Conservation (phyloP, 2,888 invertebrate genomes). For the Alsophila aescularia region DNA sequence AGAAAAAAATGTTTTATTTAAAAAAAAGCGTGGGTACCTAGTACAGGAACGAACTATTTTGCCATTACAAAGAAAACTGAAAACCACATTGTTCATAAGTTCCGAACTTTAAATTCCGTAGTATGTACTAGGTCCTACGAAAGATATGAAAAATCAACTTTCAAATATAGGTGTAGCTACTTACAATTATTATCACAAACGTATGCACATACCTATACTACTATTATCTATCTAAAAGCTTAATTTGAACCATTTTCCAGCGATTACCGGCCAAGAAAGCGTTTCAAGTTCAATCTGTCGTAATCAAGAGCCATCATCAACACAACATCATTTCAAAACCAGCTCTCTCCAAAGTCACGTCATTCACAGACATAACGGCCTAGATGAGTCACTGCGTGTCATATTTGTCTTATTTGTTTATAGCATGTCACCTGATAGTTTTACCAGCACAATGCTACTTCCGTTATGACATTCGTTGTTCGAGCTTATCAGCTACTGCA, state of each 20-base stretch:
- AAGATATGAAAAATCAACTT: too few species aligned
- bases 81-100: too few species aligned
- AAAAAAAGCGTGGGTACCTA: too few species aligned
- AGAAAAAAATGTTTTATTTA: too few species aligned
- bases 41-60: too few species aligned
- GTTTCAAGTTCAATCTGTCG: conserved; percentile 23
- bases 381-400: conserved; percentile 15
- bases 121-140: too few species aligned
- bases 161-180: too few species aligned
- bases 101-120: too few species aligned
- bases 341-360: conserved; percentile 6
- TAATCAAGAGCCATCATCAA: conserved; percentile 14
- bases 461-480: conserved; percentile 51
- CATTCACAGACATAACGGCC: conserved; percentile 3
- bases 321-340: not conserved
- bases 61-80: too few species aligned
- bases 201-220: too few species aligned
- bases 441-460: conserved; percentile 37
- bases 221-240: too few species aligned
- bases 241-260: conserved; percentile 19
- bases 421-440: conserved; percentile 33
- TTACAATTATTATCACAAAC: too few species aligned
- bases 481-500: conserved; percentile 49
- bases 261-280: conserved; percentile 34
- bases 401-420: conserved; percentile 21